phyloP scores from a whole-genome alignment of 2,113 vertebrate species.

The Rhizomys pruinosus region DNA sequence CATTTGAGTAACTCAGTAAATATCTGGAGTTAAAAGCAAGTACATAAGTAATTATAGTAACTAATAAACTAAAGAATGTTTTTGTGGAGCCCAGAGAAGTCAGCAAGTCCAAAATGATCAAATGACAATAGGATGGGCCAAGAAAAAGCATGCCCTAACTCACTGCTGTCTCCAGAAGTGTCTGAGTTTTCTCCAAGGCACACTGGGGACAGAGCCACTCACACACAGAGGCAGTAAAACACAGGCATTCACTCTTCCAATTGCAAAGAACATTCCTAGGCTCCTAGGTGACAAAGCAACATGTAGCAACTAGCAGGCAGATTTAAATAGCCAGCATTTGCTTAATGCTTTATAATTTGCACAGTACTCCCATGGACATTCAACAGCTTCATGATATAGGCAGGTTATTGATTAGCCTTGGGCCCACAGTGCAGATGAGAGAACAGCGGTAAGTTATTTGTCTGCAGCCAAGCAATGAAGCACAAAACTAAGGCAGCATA shows the following conservation, averaged over 20 bases:
- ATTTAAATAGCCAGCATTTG: neutral
- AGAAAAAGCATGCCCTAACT: neutral
- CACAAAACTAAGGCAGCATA: neutral
- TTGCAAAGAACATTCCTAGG: slow-evolving; percentile 3
- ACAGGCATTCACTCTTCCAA: neutral
- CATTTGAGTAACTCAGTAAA: neutral
- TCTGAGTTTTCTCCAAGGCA: neutral
- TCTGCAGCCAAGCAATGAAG: neutral
- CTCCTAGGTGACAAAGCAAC: neutral
- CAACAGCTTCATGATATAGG: neutral
- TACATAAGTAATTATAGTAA: slow-evolving; percentile 71
- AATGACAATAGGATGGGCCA: slow-evolving; percentile 51
- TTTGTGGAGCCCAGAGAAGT: slow-evolving; percentile 46
- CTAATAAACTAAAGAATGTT: slow-evolving; percentile 70
- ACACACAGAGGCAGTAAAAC: neutral
- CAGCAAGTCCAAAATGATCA: slow-evolving; percentile 40
- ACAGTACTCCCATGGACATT: neutral
- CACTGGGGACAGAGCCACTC: neutral
- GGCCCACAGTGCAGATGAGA: neutral
- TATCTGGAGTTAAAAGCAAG: slow-evolving; percentile 12
- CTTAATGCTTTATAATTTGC: neutral
- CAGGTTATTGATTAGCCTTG: neutral
- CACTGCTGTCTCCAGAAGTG: neutral
- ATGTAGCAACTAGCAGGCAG: neutral
- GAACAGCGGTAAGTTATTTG: neutral